Evolutionary conservation across 2,113 vertebrate species (phyloP).

Genomic region (Tauraco erythrolophus): DNA sequence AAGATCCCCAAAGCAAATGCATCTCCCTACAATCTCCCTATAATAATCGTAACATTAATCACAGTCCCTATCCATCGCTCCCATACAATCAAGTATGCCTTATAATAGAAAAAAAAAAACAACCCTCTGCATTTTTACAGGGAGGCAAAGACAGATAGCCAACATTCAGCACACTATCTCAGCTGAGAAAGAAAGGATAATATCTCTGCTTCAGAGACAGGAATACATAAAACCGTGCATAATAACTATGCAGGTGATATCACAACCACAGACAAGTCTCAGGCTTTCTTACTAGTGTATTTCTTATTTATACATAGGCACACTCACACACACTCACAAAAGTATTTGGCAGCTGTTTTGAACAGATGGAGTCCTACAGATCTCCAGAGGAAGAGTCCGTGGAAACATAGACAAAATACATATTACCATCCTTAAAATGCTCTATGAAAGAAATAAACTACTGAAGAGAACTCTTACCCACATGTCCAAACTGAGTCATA

Average conservation of each 20-base stretch:
- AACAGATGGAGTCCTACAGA: constrained; percentile 39
- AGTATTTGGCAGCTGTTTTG: constrained; percentile 35
- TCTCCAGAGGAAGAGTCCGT: constrained; percentile 10
- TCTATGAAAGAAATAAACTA: constrained; percentile 19
- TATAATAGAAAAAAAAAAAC: neutral
- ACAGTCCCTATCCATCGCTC: neutral
- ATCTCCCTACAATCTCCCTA: neutral
- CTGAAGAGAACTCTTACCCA: neutral
- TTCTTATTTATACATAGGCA: neutral
- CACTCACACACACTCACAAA: neutral
- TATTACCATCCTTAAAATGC: constrained; percentile 10
- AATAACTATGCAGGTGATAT: neutral
- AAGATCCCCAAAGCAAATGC: neutral
- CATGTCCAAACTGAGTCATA: neutral
- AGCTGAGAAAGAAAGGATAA: neutral
- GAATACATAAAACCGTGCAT: neutral
- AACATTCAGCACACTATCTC: neutral
- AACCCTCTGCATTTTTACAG: neutral
- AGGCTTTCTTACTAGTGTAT: neutral
- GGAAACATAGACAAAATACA: neutral
- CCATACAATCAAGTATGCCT: neutral
- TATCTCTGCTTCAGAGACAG: neutral
- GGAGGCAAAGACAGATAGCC: neutral
- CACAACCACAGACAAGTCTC: neutral
- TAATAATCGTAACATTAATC: neutral